Evolutionary conservation across 2,797 vertebrate species (phyloP).

Genomic region (Anguilla megastoma): DNA sequence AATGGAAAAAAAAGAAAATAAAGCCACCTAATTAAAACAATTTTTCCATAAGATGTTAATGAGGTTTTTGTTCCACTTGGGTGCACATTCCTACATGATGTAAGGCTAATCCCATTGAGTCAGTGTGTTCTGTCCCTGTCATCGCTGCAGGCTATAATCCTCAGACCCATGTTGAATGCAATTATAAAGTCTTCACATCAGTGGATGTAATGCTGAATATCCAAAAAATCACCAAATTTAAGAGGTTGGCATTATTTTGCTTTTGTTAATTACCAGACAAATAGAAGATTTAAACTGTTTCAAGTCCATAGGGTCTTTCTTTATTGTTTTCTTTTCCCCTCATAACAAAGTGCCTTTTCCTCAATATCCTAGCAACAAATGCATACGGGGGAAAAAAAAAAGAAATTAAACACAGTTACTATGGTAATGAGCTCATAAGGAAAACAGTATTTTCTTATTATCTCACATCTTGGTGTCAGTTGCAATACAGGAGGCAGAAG

Average conservation of each 20-base stretch:
- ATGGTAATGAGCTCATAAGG: slow-evolving; percentile 37
- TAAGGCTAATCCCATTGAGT: slow-evolving; percentile 67
- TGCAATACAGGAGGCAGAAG: slow-evolving; percentile 45
- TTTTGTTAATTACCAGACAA: slow-evolving; percentile 26
- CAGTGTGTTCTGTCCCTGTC: slow-evolving; percentile 65
- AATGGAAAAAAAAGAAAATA: slow-evolving; percentile 27
- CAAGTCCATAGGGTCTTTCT: slow-evolving; percentile 14
- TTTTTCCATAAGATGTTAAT: slow-evolving; percentile 69
- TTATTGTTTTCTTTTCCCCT: slow-evolving; percentile 12
- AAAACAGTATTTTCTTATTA: slow-evolving; percentile 32
- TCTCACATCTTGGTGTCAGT: slow-evolving; percentile 43
- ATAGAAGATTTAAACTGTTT: slow-evolving; percentile 15
- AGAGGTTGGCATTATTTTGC: slow-evolving; percentile 29
- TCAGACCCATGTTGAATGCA: slow-evolving; percentile 56
- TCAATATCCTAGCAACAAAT: slow-evolving; percentile 28
- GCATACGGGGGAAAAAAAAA: slow-evolving; percentile 10
- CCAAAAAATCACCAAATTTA: slow-evolving; percentile 35
- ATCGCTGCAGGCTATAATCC: slow-evolving; percentile 63
- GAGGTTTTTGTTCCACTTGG: slow-evolving; percentile 70
- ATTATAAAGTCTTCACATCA: slow-evolving; percentile 47
- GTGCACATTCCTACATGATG: slow-evolving; percentile 60
- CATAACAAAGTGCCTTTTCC: background rate
- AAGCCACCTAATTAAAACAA: slow-evolving; percentile 67
- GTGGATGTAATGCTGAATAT: slow-evolving; percentile 33
- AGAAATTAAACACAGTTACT: slow-evolving; percentile 41